phyloP scores from a whole-genome alignment of 2,113 vertebrate genomes.

The Caloenas nicobarica region DNA sequence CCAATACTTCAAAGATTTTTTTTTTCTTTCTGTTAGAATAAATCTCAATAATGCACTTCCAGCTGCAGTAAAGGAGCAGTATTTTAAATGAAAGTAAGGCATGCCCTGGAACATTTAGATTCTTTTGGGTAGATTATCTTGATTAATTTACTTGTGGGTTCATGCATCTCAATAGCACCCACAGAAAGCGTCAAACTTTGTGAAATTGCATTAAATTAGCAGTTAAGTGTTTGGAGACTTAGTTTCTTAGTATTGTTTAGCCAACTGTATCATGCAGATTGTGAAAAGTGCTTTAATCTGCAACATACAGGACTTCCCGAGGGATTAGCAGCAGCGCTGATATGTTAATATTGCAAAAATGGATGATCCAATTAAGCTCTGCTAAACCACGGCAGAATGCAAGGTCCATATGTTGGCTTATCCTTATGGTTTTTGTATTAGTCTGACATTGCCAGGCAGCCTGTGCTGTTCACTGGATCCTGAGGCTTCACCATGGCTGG shows the following conservation, averaged over 20 bases:
- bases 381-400: conserved; percentile 32
- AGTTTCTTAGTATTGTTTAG: conserved; percentile 38
- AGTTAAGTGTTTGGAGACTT: not conserved
- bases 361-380: conserved; percentile 69
- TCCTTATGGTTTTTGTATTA: not conserved
- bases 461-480: not conserved
- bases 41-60: conserved; percentile 3
- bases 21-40: not conserved
- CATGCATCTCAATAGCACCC: not conserved
- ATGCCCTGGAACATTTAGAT: not conserved
- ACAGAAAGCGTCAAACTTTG: not conserved
- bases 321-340: conserved; percentile 52
- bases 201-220: not conserved
- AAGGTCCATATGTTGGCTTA: conserved; percentile 52
- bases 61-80: conserved; percentile 6
- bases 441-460: not conserved
- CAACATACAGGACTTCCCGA: not conserved
- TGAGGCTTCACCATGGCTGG: not conserved
- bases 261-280: conserved; percentile 21
- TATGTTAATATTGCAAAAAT: conserved; percentile 65
- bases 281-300: conserved; percentile 61
- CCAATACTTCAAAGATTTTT: not conserved
- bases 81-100: conserved; percentile 9
- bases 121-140: conserved; percentile 20
- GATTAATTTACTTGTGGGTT: conserved; percentile 11